Evolutionary conservation across 2,113 vertebrate genomes (phyloP).

Genomic region (Dromiciops gliroides): DNA sequence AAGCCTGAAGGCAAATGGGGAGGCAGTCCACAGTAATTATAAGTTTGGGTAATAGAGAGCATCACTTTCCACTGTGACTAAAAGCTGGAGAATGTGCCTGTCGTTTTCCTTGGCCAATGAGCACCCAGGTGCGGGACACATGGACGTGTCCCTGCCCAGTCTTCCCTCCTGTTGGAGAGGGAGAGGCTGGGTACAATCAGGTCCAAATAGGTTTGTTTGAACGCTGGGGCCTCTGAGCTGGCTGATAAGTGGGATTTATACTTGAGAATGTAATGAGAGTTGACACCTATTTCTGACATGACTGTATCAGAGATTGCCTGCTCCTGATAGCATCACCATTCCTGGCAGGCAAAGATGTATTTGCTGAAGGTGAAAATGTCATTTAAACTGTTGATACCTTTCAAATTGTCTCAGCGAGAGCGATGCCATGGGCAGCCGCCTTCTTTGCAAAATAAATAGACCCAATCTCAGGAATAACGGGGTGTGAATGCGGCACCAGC

Average conservation of each 20-base stretch:
- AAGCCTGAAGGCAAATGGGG: background rate
- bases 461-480: background rate
- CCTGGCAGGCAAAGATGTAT: constrained; percentile 79
- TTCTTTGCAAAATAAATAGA: constrained; percentile 63
- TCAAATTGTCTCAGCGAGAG: constrained; percentile 69
- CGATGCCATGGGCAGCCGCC: constrained; percentile 44
- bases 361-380: constrained; percentile 85
- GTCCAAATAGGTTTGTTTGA: constrained; percentile 81
- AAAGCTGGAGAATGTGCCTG: background rate
- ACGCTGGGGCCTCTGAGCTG: constrained; percentile 80
- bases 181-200: constrained; percentile 66
- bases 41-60: no score
- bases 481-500: background rate
- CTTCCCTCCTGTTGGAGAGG: constrained; percentile 38
- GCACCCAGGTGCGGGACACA: background rate
- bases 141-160: constrained; percentile 19
- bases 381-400: constrained; percentile 81
- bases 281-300: constrained; percentile 90
- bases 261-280: constrained; percentile 85
- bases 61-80: rapidly evolving
- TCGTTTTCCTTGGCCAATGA: rapidly evolving
- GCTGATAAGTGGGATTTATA: constrained; percentile 86
- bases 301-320: constrained; percentile 86
- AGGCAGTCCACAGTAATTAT: rapidly evolving
- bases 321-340: constrained; percentile 83